These are phyloP conservation scores for Spea hammondii DNA, from an alignment of 2,797 vertebrate genomes.

Conservation along the genomic window DNA sequence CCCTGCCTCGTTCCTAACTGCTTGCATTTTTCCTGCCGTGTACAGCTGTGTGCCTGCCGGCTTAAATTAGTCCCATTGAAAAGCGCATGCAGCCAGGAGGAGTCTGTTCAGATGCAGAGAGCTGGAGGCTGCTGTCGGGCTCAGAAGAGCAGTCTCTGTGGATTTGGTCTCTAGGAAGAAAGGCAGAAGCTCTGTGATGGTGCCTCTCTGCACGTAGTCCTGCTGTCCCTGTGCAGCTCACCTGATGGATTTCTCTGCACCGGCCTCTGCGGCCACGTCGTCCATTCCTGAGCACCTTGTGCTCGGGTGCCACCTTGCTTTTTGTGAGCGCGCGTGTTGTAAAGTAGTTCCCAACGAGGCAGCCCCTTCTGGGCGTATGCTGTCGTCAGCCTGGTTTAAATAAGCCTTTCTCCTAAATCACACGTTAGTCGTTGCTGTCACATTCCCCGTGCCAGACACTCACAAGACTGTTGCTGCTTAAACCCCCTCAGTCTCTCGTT, in stretches of 20 bases:
- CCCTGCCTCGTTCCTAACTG: background rate
- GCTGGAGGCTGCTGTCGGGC: background rate
- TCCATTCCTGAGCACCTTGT: background rate
- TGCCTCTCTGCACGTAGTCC: background rate
- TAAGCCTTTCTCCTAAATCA: background rate
- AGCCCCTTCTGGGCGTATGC: background rate
- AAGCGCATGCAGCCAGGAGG: background rate
- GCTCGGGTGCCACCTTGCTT: background rate
- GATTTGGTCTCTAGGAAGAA: conserved; percentile 48
- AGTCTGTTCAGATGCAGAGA: too few relatives aligned
- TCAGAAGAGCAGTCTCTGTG: conserved; percentile 20
- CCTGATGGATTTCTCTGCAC: too few relatives aligned
- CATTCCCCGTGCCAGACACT: background rate
- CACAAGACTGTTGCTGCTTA: background rate
- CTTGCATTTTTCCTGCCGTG: conserved; percentile 2
- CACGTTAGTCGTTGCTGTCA: background rate
- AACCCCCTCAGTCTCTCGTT: background rate
- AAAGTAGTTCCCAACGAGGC: background rate
- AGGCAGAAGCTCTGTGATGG: conserved; percentile 14
- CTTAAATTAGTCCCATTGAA: conserved; percentile 29
- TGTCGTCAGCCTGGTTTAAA: background rate
- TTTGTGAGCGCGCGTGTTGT: background rate
- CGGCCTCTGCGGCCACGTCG: too few relatives aligned
- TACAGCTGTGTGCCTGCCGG: conserved; percentile 14
- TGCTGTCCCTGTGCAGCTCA: too few relatives aligned